Conservation (phyloP, 1,140 invertebrate genomes). For the Uloborus diversus region DNA sequence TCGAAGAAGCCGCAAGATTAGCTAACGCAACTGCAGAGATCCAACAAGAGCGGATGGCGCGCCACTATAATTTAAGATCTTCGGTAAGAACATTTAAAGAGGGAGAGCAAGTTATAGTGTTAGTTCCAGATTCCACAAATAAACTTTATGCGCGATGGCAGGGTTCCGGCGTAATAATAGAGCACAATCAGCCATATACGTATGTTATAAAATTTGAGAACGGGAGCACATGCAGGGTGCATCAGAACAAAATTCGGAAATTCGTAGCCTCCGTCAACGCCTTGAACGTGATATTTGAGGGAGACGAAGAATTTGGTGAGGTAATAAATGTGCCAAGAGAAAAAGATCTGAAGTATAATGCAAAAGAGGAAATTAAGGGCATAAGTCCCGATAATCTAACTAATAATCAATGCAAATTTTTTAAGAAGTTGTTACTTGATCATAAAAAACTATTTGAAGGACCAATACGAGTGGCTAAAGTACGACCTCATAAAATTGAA, state of each 20-base stretch:
- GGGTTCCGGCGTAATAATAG: not conserved
- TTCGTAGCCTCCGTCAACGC: not conserved
- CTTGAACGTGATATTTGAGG: not conserved
- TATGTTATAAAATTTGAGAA: conserved; percentile 1
- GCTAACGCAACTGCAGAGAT: no score
- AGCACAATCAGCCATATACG: not conserved
- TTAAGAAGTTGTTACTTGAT: not conserved
- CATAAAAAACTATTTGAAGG: not conserved
- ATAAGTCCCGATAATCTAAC: no score
- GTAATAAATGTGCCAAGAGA: not conserved
- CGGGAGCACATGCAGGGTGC: not conserved
- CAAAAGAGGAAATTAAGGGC: no score
- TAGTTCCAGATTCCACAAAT: not conserved
- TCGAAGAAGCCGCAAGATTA: no score
- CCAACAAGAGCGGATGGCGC: no score
- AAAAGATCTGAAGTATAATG: not conserved
- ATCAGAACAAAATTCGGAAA: conserved; percentile 8
- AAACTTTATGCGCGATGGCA: not conserved
- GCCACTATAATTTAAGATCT: conserved; percentile 1
- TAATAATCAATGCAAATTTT: not conserved
- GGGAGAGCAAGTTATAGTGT: not conserved
- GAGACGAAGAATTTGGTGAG: not conserved
- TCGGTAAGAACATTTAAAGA: not conserved
- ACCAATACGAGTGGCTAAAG: not conserved
- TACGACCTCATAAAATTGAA: conserved; percentile 1